Evolutionary conservation across 2,888 invertebrate genomes (phyloP), one percentile per base, ranked within the genome.

Genomic region (Dryococelus australis): DNA sequence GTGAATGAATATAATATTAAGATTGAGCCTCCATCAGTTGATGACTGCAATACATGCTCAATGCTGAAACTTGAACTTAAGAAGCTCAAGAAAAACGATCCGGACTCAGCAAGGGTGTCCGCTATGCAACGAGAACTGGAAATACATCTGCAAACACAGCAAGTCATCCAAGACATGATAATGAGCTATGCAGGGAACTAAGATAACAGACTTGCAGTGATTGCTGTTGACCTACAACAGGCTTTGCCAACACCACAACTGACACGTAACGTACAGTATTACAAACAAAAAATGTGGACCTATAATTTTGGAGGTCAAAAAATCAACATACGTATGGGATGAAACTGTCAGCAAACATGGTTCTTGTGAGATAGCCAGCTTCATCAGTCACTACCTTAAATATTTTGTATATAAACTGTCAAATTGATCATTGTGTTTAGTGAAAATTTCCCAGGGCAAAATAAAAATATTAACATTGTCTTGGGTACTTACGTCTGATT

Each of bases 401-500:
- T 13, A 28, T 83, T 83, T 35, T 83, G 83, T 83, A 35, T 35
- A 35, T 80, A 80, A 80, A 80, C 4, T 28, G 28, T 80, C 80
- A 80, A 80, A 28, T 35, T 13, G 28, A 13, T 27, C 83, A 28
- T 83, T 83, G 13, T 5, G 10, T 83, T 83, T 27, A 83, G 27
- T 35, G 83, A 83, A 26, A 83, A 83, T 83, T 83, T 13, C 35
- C 83, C 83, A 83, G 83, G 83, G 20, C 35, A 83, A 83, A 83
- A 83, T 43, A 12, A 83, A 9, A 83, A 28, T 83, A n/a, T 83
- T 26, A 43, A 65, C 16, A 20, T 35, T 83, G 83, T 83, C 9
- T 83, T 26, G 28, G 43, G 83, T 83, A 83, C 13, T 35, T 83
- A 35, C 83, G 83, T 35, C 83, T 83, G 10, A 83, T 83, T 28